Evolutionary conservation across 2,797 vertebrate species (phyloP), one percentile per base, ranked within the genome.

Genomic region (Helicolenus hilgendorfi): DNA sequence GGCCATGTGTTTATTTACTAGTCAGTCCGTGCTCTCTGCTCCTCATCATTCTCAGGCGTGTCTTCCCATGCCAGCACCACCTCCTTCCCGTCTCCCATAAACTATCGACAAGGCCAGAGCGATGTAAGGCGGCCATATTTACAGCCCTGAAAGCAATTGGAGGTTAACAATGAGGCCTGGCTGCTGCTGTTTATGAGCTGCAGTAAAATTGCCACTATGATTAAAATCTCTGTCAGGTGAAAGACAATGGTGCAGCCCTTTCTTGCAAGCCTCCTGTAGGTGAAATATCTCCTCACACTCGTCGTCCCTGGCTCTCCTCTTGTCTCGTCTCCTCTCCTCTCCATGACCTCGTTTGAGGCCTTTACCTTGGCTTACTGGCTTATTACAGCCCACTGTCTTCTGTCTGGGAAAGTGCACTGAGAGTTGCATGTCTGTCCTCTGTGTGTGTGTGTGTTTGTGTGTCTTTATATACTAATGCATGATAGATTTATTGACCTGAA

Each of bases 141-240:
- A 97, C 92, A 89, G 94, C 93, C 91, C 81, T 10, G 91, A 82
- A 94, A 94, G 93, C 95, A 90, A 96, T 95, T 95, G 94, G 85
- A 92, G 96, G 96, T 97, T 96, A 97, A 97, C 95, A 97, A 95
- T 92, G 94, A 95, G 91, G 89, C 89, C 85, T 63, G 84, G 92
- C 90, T 89, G 84, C 91, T 84, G 68, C 62, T 71, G 84, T 97
- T 97, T 95, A 97, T 87, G 92, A 92, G 89, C 77, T 15, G 74
- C 85, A 56, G 84, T 96, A 94, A 96, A 95, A 92, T 95, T 93
- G 87, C 89, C 92, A 93, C 87, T 49, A 94, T 96, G 96, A 97
- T 97, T 96, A 94, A 97, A 97, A 95, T 93, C 95, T 91, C 86
- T 58, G 81, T 89, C 87, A 87, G 92, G 92, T 93, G 79, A 90